Evolutionary conservation across 1,140 invertebrate species (phyloP), one percentile per base, ranked within the genome.

Genomic region (Hylaeus anthracinus): DNA sequence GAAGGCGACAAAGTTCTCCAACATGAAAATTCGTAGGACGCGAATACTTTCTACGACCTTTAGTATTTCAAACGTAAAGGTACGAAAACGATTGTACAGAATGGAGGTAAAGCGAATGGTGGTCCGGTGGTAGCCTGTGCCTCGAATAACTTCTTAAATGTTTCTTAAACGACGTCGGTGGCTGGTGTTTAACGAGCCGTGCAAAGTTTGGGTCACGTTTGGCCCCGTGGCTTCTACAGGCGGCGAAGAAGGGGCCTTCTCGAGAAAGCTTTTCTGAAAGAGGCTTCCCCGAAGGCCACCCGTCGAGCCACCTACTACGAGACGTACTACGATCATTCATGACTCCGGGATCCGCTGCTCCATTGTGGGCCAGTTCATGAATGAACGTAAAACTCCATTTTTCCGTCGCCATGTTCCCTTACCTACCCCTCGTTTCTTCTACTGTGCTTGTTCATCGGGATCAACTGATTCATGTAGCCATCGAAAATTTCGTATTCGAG

Each of bases 251-350:
- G 55, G 55, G 53, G 12, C 55, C 78, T 78, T 65, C 72, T 74
- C 65, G 72, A 66, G 58, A 4, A 58, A 66, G 26, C 39, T 48
- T 6, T 10, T 2, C 14, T 77, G 70, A 73, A 74, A 85, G 65
- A 85, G 70, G 64, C 63, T 77, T 58, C 67, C 55, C 53, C 65
- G 74, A 78, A 78, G 81, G 56, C 81, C 73, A 87, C 81, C 85
- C 86, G 82, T 66, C 51, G 80, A 43, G 77, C 67, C 61, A 67
- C 66, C 85, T 87, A 88, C 86, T 89, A 89, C 85, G 73, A 71
- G 60, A 53, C 65, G 70, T 90, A 91, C 89, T 92, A 92, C 91
- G 91, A 91, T 91, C 92, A 92, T 92, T 92, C 85, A 91, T 76
- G 76, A 67, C 45, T 80, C 55, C 39, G 65, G 64, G 70, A 63